Percentiles rank a stretch among this genome's conserved stretches.
These are phyloP conservation scores for Euclidia mi DNA, from an alignment of 2,888 invertebrate species.

Conservation along the genomic window DNA sequence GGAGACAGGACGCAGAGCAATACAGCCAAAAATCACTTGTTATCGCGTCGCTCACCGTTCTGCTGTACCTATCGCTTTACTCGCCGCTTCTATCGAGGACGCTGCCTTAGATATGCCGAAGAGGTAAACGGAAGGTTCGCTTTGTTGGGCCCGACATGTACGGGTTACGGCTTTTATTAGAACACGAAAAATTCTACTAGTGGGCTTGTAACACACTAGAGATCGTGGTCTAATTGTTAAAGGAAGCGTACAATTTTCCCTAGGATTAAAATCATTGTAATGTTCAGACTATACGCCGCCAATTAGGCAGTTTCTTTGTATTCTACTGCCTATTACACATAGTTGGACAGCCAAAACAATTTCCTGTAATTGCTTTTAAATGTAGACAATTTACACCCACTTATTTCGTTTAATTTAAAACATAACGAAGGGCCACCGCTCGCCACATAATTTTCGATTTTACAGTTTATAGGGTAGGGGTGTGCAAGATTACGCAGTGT, in stretches of 20 bases:
- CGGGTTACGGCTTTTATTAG: conserved; percentile 63
- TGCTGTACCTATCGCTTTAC: too few relatives aligned
- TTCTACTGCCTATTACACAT: background rate
- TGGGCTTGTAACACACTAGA: conserved; percentile 39
- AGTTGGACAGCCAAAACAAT: conserved; percentile 10
- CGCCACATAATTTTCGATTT: conserved; percentile 20
- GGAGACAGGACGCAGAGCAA: too few relatives aligned
- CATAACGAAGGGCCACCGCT: conserved; percentile 19
- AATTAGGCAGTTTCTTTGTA: background rate
- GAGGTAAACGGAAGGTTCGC: conserved; percentile 70
- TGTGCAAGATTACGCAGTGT: too few relatives aligned
- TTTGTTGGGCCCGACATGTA: conserved; percentile 57
- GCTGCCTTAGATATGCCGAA: conserved; percentile 72
- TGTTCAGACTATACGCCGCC: background rate
- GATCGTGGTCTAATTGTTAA: conserved; percentile 38
- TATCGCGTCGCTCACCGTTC: too few relatives aligned
- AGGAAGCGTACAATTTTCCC: conserved; percentile 15
- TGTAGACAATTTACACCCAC: conserved; percentile 31
- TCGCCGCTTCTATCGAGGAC: too few relatives aligned
- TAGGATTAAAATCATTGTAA: conserved; percentile 13
- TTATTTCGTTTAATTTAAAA: conserved; percentile 39
- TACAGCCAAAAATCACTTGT: too few relatives aligned
- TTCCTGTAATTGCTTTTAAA: conserved; percentile 33
- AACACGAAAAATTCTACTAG: conserved; percentile 54
- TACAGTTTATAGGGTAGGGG: conserved; percentile 20